phyloP scores from a whole-genome alignment of 2,113 vertebrate species.

The Sturnus vulgaris region DNA sequence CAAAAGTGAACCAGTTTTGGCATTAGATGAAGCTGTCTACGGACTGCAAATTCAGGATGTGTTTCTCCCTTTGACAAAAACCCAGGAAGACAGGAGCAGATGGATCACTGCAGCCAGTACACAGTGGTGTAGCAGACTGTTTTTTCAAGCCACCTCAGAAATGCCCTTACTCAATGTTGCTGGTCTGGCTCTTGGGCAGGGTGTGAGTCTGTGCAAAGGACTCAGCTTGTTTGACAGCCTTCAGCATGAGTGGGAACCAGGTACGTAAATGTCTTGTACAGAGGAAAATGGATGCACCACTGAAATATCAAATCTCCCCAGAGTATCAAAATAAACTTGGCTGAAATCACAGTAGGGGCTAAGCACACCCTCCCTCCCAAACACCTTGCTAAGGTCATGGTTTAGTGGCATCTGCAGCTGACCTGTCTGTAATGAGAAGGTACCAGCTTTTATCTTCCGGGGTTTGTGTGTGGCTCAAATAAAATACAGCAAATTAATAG shows the following conservation, averaged over 20 bases:
- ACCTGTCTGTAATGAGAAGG: not conserved
- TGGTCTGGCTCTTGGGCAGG: not conserved
- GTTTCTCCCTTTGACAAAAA: not conserved
- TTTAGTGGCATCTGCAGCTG: not conserved
- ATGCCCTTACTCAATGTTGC: not conserved
- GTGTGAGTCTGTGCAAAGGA: not conserved
- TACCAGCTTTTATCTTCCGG: not conserved
- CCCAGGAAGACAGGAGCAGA: not conserved
- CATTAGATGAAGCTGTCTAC: not conserved
- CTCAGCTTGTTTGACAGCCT: not conserved
- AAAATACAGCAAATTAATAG: not conserved
- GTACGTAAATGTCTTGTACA: not conserved
- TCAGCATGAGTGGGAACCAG: not conserved
- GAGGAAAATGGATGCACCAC: not conserved
- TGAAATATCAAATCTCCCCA: not conserved
- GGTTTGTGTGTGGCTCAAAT: not conserved
- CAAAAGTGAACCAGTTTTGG: not conserved
- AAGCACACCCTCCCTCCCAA: not conserved
- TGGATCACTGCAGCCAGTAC: not conserved
- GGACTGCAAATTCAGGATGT: not conserved
- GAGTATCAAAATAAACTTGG: not conserved
- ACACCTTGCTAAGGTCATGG: not conserved
- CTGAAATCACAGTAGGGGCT: not conserved
- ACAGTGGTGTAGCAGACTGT: not conserved
- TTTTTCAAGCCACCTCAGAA: not conserved